Percentiles rank a stretch among this genome's conserved stretches.
Evolutionary conservation across 1,140 invertebrate species (phyloP).

Genomic region (Ylistrum balloti): DNA sequence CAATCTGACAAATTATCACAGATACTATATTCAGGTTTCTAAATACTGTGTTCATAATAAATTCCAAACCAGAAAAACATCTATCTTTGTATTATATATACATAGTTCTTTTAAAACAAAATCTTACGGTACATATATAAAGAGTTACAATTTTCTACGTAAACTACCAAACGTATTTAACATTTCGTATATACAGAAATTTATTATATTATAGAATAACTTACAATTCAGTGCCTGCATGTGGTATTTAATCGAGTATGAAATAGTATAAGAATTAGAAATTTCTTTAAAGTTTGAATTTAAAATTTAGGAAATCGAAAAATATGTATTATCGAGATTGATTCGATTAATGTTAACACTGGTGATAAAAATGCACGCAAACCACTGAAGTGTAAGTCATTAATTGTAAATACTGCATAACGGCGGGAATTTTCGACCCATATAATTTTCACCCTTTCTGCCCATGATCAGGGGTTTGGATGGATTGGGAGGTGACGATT

Average conservation of each 20-base stretch:
- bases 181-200: not conserved
- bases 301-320: not conserved
- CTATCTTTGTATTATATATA: too few relatives aligned
- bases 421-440: too few relatives aligned
- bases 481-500: too few relatives aligned
- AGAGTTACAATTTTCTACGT: not conserved
- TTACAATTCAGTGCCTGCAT: not conserved
- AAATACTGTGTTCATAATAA: too few relatives aligned
- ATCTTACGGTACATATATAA: not conserved
- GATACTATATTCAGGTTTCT: too few relatives aligned
- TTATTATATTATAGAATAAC: not conserved
- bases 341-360: not conserved
- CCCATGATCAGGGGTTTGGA: too few relatives aligned
- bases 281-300: not conserved
- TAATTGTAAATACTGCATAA: not conserved
- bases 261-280: not conserved
- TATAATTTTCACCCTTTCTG: too few relatives aligned
- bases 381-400: not conserved
- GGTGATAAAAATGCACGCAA: not conserved
- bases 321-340: not conserved
- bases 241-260: not conserved
- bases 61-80: too few relatives aligned
- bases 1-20: too few relatives aligned
- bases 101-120: not conserved
- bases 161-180: not conserved